Evolutionary conservation across 2,113 vertebrate genomes (phyloP).

Genomic region (Gambusia holbrooki): DNA sequence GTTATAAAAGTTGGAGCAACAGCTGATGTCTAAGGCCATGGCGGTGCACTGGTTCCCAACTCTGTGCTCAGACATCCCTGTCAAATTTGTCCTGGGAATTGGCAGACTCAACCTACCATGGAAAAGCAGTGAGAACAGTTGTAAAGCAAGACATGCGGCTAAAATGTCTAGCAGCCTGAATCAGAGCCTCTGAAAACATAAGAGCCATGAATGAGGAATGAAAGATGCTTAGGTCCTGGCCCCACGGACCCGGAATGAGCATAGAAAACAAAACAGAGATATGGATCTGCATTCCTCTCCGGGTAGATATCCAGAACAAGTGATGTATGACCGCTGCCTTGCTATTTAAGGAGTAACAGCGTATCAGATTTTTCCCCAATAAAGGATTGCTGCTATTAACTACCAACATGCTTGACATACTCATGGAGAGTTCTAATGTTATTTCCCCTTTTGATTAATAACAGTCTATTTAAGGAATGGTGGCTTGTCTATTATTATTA

Average conservation of each 20-base stretch:
- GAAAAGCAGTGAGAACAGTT: conserved; percentile 71
- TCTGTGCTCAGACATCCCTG: conserved; percentile 74
- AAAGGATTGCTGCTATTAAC: conserved; percentile 39
- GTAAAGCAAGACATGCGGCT: conserved; percentile 62
- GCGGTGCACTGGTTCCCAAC: conserved; percentile 75
- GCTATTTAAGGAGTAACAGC: conserved; percentile 54
- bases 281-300: conserved; percentile 67
- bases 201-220: conserved; percentile 57
- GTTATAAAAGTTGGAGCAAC: conserved; percentile 77
- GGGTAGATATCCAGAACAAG: conserved; percentile 46
- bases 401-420: conserved; percentile 29
- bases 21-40: conserved; percentile 79
- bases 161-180: conserved; percentile 63
- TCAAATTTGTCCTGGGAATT: conserved; percentile 82
- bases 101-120: conserved; percentile 74
- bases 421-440: conserved; percentile 26
- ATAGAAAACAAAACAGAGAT: conserved; percentile 67
- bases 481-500: conserved; percentile 12
- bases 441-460: conserved; percentile 25
- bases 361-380: conserved; percentile 29
- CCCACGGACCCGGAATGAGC: conserved; percentile 59
- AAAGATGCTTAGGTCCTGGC: conserved; percentile 57
- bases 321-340: conserved; percentile 32
- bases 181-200: conserved; percentile 68
- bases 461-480: conserved; percentile 13